phyloP scores from a whole-genome alignment of 2,113 vertebrate genomes.

The Catharus bicknelli region DNA sequence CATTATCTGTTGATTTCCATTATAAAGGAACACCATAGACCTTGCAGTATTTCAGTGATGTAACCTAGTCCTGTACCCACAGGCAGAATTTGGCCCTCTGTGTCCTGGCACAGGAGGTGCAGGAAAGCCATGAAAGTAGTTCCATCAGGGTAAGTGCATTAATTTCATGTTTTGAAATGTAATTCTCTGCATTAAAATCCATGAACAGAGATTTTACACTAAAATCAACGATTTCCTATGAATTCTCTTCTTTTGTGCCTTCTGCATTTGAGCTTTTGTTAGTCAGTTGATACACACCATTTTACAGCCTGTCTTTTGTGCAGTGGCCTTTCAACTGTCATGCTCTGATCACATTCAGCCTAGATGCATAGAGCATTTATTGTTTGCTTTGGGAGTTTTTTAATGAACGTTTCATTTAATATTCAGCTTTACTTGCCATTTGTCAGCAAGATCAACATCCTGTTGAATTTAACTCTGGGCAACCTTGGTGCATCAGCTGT shows the following conservation, averaged over 20 bases:
- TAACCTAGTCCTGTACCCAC: not conserved
- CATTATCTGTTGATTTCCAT: constrained; percentile 30
- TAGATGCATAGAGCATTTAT: constrained; percentile 19
- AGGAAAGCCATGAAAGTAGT: not conserved
- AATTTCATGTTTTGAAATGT: not conserved
- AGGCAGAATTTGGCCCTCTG: not conserved
- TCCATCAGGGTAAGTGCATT: not conserved
- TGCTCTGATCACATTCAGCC: constrained; percentile 6
- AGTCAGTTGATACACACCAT: not conserved
- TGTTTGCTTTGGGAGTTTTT: constrained; percentile 17
- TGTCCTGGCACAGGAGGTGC: not conserved
- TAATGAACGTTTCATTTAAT: not conserved
- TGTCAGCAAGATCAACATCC: constrained; percentile 24
- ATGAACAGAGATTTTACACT: not conserved
- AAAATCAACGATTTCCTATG: not conserved
- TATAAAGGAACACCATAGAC: not conserved
- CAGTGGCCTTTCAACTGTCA: constrained; percentile 41
- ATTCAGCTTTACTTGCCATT: constrained; percentile 10
- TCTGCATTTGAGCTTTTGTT: not conserved
- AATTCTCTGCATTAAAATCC: not conserved
- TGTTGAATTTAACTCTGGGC: not conserved
- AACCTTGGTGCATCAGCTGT: not conserved
- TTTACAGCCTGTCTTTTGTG: constrained; percentile 18
- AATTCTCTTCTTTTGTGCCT: constrained; percentile 6
- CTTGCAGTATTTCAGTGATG: not conserved